Evolutionary conservation across 2,888 invertebrate species (phyloP).

Genomic region (Philereme vetulata): DNA sequence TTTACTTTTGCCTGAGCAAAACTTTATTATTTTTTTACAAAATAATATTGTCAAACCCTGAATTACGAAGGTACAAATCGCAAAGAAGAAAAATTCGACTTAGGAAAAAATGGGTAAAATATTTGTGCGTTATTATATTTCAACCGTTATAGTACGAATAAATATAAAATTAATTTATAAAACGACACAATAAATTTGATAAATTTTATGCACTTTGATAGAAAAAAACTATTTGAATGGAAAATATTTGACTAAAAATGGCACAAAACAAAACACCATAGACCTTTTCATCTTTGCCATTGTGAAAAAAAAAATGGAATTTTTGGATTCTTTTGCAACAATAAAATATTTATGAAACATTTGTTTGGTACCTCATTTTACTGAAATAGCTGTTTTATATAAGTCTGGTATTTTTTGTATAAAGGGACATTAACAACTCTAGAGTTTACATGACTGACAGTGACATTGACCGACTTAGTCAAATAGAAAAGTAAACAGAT

Average conservation of each 20-base stretch:
- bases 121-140: constrained; percentile 29
- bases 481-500: background rate
- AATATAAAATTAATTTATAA: constrained; percentile 61
- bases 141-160: constrained; percentile 47
- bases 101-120: constrained; percentile 37
- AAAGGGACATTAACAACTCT: no score
- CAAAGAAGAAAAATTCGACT: constrained; percentile 38
- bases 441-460: background rate
- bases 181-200: constrained; percentile 73
- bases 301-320: background rate
- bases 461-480: background rate
- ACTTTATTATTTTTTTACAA: constrained; percentile 34
- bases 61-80: constrained; percentile 36
- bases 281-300: constrained; percentile 45
- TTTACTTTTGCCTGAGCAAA: constrained; percentile 25
- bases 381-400: background rate
- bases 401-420: no score
- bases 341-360: background rate
- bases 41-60: constrained; percentile 34
- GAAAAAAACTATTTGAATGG: constrained; percentile 73
- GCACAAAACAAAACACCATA: constrained; percentile 73
- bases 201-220: constrained; percentile 60
- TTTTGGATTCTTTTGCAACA: no score
- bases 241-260: constrained; percentile 80
- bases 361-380: no score